Conservation (phyloP, 2,113 vertebrate species). For the Corythornis madagascariensis region DNA sequence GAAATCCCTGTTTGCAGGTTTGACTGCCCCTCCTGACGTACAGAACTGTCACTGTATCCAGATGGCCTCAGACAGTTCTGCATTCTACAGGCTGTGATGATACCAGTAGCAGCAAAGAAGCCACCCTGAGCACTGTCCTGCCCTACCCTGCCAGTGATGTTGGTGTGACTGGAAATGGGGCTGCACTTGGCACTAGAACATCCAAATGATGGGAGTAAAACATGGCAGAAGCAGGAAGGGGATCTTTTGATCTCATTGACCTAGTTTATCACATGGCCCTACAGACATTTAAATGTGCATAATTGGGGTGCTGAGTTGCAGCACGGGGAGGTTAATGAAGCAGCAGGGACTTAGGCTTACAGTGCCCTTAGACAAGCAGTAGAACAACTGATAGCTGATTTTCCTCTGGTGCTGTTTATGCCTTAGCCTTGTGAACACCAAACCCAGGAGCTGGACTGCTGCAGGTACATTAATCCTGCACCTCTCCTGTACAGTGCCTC, state of each 20-base stretch:
- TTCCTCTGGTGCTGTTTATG: neutral
- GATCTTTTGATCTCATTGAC: neutral
- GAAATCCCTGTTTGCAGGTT: neutral
- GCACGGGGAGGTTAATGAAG: neutral
- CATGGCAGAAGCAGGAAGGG: neutral
- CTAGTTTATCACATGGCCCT: neutral
- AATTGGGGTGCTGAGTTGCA: neutral
- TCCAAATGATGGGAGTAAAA: neutral
- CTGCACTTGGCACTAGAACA: neutral
- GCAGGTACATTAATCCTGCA: neutral
- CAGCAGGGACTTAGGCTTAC: neutral
- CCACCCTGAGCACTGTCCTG: neutral
- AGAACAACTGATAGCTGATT: neutral
- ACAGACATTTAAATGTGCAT: neutral
- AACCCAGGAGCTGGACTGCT: neutral
- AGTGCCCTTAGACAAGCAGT: neutral
- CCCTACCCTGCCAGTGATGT: neutral
- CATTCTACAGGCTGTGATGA: neutral
- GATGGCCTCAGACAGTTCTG: neutral
- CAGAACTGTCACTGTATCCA: fast-evolving
- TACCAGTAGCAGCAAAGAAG: neutral
- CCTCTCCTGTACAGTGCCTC: neutral
- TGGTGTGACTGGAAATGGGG: neutral
- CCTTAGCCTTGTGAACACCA: neutral
- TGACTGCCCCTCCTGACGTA: neutral